Conservation (phyloP, 1,140 invertebrate genomes). For the Penaeus indicus region DNA sequence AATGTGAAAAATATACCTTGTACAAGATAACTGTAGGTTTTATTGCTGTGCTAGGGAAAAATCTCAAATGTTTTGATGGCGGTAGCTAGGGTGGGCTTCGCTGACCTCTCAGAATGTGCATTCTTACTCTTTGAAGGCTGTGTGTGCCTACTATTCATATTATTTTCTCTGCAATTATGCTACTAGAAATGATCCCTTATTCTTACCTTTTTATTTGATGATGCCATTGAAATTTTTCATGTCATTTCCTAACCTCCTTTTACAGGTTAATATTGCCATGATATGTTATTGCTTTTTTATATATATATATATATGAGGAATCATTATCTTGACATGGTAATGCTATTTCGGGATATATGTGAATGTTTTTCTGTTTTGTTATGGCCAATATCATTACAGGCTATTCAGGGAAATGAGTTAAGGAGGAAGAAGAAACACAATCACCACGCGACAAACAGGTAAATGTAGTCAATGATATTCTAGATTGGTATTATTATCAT, state of each 20-base stretch:
- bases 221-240: constrained; percentile 55
- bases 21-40: constrained; percentile 60
- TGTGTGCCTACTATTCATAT: constrained; percentile 42
- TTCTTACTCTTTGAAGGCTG: constrained; percentile 61
- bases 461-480: constrained; percentile 63
- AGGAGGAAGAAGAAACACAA: constrained; percentile 63
- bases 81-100: constrained; percentile 45
- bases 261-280: constrained; percentile 58
- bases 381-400: constrained; percentile 63
- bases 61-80: constrained; percentile 39
- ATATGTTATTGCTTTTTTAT: constrained; percentile 49
- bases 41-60: constrained; percentile 50
- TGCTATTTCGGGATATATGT: constrained; percentile 61
- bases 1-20: constrained; percentile 52
- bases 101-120: constrained; percentile 63
- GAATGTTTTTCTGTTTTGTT: constrained; percentile 52
- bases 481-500: constrained; percentile 46
- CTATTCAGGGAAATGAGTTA: constrained; percentile 62
- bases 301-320: constrained; percentile 41
- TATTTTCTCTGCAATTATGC: constrained; percentile 26
- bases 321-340: constrained; percentile 36
- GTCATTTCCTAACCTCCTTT: constrained; percentile 61
- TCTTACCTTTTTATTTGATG: constrained; percentile 34
- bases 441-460: constrained; percentile 65
- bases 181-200: constrained; percentile 36